These are phyloP conservation scores for Poeciliopsis occidentalis DNA, from an alignment of 2,113 vertebrate species.

Conservation along the genomic window DNA sequence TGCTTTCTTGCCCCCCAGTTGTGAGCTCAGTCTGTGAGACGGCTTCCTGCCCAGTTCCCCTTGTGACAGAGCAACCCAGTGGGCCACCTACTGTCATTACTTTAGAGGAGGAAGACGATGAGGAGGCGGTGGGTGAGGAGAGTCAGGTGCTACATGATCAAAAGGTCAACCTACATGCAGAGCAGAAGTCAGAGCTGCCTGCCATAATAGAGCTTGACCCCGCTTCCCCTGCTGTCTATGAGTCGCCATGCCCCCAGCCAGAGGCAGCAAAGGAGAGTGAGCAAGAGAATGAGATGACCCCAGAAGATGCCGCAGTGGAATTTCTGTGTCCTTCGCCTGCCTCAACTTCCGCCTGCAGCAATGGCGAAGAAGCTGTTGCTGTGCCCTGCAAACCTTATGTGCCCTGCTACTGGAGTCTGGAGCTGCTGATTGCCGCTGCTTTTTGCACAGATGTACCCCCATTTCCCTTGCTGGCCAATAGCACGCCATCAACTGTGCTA, in stretches of 20 bases:
- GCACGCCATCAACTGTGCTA: conserved; percentile 45
- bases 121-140: conserved; percentile 50
- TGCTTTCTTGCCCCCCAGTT: conserved; percentile 64
- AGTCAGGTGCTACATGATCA: conserved; percentile 51
- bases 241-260: conserved; percentile 9
- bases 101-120: conserved; percentile 67
- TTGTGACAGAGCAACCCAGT: conserved; percentile 56
- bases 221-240: conserved; percentile 36
- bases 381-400: conserved; percentile 59
- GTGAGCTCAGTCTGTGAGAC: conserved; percentile 64
- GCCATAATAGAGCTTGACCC: conserved; percentile 62
- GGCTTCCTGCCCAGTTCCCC: conserved; percentile 60
- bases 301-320: conserved; percentile 48
- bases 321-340: conserved; percentile 52
- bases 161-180: conserved; percentile 63
- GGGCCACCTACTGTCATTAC: conserved; percentile 67
- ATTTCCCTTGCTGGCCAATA: conserved; percentile 58
- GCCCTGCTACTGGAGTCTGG: conserved; percentile 86
- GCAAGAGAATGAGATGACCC: conserved; percentile 33
- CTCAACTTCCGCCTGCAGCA: conserved; percentile 30
- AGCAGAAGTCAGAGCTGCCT: conserved; percentile 41
- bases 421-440: conserved; percentile 90
- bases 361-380: conserved; percentile 17
- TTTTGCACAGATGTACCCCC: conserved; percentile 85
- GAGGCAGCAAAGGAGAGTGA: conserved; percentile 35